Evolutionary conservation across 2,797 vertebrate genomes (phyloP).

Genomic region (Sandelia bainsii): DNA sequence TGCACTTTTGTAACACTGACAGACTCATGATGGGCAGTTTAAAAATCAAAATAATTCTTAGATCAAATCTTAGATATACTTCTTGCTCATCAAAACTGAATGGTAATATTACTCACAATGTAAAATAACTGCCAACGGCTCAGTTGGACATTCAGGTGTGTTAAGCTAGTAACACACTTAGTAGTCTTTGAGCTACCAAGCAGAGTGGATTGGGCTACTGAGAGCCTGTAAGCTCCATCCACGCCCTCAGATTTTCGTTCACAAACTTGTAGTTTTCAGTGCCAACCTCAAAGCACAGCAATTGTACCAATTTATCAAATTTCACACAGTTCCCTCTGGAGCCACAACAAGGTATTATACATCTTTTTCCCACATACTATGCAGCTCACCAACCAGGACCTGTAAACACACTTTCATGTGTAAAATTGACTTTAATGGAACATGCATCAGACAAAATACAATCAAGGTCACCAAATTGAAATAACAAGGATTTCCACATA

Average conservation of each 20-base stretch:
- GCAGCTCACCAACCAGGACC: no score
- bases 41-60: not conserved
- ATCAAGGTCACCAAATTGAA: not conserved
- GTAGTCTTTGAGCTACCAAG: not conserved
- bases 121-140: no score
- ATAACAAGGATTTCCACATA: constrained; percentile 13
- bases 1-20: not conserved
- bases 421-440: constrained; percentile 6
- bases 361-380: not conserved
- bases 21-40: not conserved
- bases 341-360: not conserved
- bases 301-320: not conserved
- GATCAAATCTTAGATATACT: not conserved
- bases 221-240: not conserved
- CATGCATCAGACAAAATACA: constrained; percentile 3
- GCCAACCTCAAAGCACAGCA: not conserved
- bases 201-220: not conserved
- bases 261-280: not conserved
- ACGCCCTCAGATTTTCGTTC: not conserved
- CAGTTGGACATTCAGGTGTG: no score
- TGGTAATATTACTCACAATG: not conserved
- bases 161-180: no score
- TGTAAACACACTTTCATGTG: constrained; percentile 8
- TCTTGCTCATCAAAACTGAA: not conserved
- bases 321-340: not conserved